phyloP scores from a whole-genome alignment of 2,888 invertebrate genomes.

The Glomeris marginata region DNA sequence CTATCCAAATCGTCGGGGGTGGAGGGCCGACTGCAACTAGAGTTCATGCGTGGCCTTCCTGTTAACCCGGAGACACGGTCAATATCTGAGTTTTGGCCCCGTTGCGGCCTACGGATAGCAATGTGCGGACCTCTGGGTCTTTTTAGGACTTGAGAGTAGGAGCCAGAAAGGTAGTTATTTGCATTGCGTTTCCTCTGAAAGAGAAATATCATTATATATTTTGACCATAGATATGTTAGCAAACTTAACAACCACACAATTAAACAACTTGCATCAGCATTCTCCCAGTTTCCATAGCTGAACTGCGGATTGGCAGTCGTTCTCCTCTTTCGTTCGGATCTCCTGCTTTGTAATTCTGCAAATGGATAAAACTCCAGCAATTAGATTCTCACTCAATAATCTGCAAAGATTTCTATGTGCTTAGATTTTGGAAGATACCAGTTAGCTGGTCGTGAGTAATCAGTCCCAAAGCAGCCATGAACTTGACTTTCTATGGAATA shows the following conservation, averaged over 20 bases:
- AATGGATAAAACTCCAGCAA: no score
- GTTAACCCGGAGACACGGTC: background rate
- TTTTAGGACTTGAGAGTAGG: constrained; percentile 10
- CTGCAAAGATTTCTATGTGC: background rate
- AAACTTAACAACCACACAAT: background rate
- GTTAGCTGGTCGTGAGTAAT: constrained; percentile 12
- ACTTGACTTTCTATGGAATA: constrained; percentile 11
- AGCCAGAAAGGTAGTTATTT: constrained; percentile 11
- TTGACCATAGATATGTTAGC: background rate
- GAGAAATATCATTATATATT: background rate
- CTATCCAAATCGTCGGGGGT: constrained; percentile 5
- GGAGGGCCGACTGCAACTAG: constrained; percentile 10
- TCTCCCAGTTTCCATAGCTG: constrained; percentile 13
- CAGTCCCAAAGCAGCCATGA: constrained; percentile 14
- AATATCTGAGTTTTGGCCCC: background rate
- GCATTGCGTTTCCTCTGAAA: constrained; percentile 12
- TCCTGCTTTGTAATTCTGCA: constrained; percentile 13
- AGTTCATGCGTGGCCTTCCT: constrained; percentile 5
- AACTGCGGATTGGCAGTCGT: constrained; percentile 16
- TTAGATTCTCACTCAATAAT: no score
- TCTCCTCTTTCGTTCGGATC: constrained; percentile 14
- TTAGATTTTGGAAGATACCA: background rate
- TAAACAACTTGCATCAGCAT: constrained; percentile 6
- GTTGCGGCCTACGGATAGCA: no score
- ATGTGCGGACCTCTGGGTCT: constrained; percentile 10